phyloP scores from a whole-genome alignment of 2,797 vertebrate species.

The Takifugu ocellatus region DNA sequence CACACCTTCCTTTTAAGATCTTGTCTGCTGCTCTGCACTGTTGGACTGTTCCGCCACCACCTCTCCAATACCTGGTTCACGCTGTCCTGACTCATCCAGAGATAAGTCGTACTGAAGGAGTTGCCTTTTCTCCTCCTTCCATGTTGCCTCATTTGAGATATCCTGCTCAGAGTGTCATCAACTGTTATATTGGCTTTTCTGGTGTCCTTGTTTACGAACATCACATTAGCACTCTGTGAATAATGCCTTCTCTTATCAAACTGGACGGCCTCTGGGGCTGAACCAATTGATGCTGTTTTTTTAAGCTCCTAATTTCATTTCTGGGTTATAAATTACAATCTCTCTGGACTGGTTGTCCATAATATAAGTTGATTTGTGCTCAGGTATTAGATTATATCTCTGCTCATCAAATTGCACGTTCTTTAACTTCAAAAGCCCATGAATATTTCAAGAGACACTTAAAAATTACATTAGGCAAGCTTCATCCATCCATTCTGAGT shows the following conservation, averaged over 20 bases:
- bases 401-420: constrained; percentile 9
- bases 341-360: constrained; percentile 20
- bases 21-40: constrained; percentile 80
- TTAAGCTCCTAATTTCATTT: constrained; percentile 31
- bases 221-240: constrained; percentile 18
- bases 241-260: constrained; percentile 20
- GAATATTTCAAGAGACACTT: constrained; percentile 26
- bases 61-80: constrained; percentile 15
- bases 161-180: neutral
- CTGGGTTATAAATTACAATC: constrained; percentile 42
- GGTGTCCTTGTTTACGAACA: constrained; percentile 4
- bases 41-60: constrained; percentile 31
- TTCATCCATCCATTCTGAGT: neutral
- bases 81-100: constrained; percentile 12
- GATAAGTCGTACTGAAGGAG: constrained; percentile 9
- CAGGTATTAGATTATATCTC: constrained; percentile 31
- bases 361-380: constrained; percentile 34
- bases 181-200: constrained; percentile 12
- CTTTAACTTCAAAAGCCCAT: constrained; percentile 25
- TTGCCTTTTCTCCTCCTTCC: constrained; percentile 3
- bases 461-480: neutral
- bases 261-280: constrained; percentile 26
- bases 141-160: constrained; percentile 9
- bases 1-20: constrained; percentile 88
- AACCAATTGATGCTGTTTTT: constrained; percentile 35